Evolutionary conservation across 1,140 invertebrate species (phyloP), one percentile per base, ranked within the genome.

Genomic region (Panagrolaimus sp.): DNA sequence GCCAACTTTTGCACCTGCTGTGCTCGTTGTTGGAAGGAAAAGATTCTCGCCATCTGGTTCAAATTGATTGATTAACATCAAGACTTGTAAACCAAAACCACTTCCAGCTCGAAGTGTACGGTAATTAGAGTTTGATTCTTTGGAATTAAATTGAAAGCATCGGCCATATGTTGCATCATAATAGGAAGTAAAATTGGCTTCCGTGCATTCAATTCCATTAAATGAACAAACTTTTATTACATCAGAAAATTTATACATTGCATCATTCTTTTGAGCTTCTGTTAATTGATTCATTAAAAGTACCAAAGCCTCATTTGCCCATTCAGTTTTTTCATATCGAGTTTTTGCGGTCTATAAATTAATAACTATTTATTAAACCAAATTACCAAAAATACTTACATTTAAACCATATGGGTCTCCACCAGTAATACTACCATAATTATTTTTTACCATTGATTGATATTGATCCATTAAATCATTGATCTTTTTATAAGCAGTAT

Each of bases 21-120:
- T 27, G 20, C 27, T 27, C 2, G 51, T 57, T 9, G 51, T 57
- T 27, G 51, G 51, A 11, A 57, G 9, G 27, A 20, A 57, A 20
- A 57, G 51, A 11, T 27, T 57, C 2, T n/a, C 20, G 13, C 51
- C 51, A 57, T 11, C 9, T n/a, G 14, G 51, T 20, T 57, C 27
- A 20, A 57, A 25, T 20, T 57, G 51, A 57, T 16, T n/a, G 0
- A 57, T 13, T 2, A 57, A n/a, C 51, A 57, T 57, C 0, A 57
- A 3, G 4, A 57, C 20, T 25, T 20, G 51, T 8, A 57, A 27
- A 3, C 51, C 51, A 20, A 25, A 57, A 4, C 27, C 27, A 57
- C 51, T 57, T 20, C 51, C 51, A n/a, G 51, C 51, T 57, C 51
- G 51, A 25, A 25, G 51, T 14, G 51, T 57, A 25, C 27, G 51